A percentile compares a stretch with the other conserved stretches of the same genome.
phyloP scores from a whole-genome alignment of 1,140 invertebrate species.

The Lasaia peninsularis region DNA sequence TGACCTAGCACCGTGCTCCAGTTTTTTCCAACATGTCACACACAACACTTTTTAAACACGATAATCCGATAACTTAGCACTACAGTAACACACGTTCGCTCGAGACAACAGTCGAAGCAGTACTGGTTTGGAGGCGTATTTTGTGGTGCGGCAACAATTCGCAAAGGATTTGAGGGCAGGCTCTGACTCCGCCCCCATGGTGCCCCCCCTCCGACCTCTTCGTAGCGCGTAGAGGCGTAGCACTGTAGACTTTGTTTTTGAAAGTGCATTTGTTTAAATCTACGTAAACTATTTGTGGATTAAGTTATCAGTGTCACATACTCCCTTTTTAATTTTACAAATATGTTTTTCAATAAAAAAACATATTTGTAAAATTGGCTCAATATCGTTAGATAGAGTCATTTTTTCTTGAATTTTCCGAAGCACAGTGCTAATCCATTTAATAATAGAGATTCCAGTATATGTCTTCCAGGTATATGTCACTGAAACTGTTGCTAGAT shows the following conservation, averaged over 20 bases:
- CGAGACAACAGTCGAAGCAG: conserved; percentile 34
- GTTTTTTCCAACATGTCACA: conserved; percentile 54
- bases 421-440: no score
- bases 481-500: no score
- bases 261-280: conserved; percentile 7
- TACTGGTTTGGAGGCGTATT: conserved; percentile 43
- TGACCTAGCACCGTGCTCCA: conserved; percentile 59
- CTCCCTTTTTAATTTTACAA: no score
- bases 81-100: conserved; percentile 28
- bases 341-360: no score
- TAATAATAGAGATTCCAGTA: no score
- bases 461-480: no score
- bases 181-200: conserved; percentile 40
- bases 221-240: conserved; percentile 47
- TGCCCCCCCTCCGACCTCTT: conserved; percentile 31
- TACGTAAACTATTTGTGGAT: no score
- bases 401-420: no score
- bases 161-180: conserved; percentile 41
- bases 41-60: conserved; percentile 44
- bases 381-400: no score
- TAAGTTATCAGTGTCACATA: no score
- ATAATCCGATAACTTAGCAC: conserved; percentile 34
- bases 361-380: no score
- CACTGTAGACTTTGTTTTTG: conserved; percentile 38
- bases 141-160: conserved; percentile 37